Conservation (phyloP, 2,797 vertebrate genomes). For the Chiroxiphia lanceolata region DNA sequence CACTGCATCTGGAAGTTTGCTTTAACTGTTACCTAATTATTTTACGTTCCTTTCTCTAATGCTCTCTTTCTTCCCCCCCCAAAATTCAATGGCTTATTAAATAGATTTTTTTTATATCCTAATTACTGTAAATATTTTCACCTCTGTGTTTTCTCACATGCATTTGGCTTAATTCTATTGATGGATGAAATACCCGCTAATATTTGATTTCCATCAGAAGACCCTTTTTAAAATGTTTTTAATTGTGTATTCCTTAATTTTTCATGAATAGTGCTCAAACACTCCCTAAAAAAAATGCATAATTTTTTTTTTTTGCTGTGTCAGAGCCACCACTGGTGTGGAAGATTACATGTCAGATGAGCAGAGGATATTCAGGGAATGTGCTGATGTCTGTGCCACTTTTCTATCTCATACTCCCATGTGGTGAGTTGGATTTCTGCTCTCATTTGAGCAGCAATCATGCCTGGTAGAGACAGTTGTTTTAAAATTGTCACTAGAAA, state of each 20-base stretch:
- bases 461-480: neutral
- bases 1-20: neutral
- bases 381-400: neutral
- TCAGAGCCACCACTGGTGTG: neutral
- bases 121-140: neutral
- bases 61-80: accelerated
- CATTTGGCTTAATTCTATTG: neutral
- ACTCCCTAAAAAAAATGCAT: neutral
- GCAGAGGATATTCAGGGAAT: neutral
- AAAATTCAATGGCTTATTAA: neutral
- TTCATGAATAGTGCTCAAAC: neutral
- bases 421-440: neutral
- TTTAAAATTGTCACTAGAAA: neutral
- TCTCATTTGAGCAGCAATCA: neutral
- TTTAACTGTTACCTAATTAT: neutral
- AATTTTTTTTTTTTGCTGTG: neutral
- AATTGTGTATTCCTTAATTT: neutral
- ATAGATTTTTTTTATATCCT: neutral
- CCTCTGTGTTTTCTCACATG: neutral
- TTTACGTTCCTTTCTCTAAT: neutral
- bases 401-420: neutral
- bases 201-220: neutral
- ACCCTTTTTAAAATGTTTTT: neutral
- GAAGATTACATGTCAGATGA: neutral
- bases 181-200: neutral